Evolutionary conservation across 2,888 invertebrate species (phyloP).

Genomic region (Ariolimax columbianus): DNA sequence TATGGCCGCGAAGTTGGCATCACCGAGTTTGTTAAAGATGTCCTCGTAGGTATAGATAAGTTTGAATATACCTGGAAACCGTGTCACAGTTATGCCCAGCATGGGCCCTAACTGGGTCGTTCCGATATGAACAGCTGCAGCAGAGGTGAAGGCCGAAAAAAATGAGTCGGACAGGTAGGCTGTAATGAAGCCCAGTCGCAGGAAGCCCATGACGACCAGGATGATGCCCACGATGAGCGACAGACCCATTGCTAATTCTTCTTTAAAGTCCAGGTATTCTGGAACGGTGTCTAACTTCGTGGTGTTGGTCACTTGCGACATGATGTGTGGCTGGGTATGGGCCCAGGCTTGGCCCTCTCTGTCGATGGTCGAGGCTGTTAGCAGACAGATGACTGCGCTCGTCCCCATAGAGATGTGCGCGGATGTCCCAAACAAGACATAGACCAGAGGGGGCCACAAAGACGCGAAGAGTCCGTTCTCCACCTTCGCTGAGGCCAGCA

Average conservation of each 20-base stretch:
- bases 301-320: slow-evolving; percentile 32
- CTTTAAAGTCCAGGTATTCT: slow-evolving; percentile 70
- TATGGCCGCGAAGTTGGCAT: slow-evolving; percentile 67
- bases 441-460: slow-evolving; percentile 72
- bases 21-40: slow-evolving; percentile 65
- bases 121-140: slow-evolving; percentile 75
- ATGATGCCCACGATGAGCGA: slow-evolving; percentile 70
- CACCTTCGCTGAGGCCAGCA: slow-evolving; percentile 70
- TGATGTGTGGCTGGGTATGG: slow-evolving; percentile 53
- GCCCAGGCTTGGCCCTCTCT: slow-evolving; percentile 61
- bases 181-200: slow-evolving; percentile 75
- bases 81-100: slow-evolving; percentile 67
- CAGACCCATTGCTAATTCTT: slow-evolving; percentile 68
- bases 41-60: slow-evolving; percentile 70
- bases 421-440: slow-evolving; percentile 73
- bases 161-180: slow-evolving; percentile 77
- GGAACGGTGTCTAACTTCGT: slow-evolving; percentile 62
- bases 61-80: slow-evolving; percentile 70
- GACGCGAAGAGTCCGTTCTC: slow-evolving; percentile 74
- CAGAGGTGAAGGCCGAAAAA: slow-evolving; percentile 76
- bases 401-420: slow-evolving; percentile 74
- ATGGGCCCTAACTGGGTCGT: slow-evolving; percentile 74
- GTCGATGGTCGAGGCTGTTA: slow-evolving; percentile 65
- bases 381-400: slow-evolving; percentile 74
- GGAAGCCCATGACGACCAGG: slow-evolving; percentile 71